Evolutionary conservation across 2,888 invertebrate species (phyloP), one percentile per base, ranked within the genome.

Genomic region (Phaonia tiefii): DNA sequence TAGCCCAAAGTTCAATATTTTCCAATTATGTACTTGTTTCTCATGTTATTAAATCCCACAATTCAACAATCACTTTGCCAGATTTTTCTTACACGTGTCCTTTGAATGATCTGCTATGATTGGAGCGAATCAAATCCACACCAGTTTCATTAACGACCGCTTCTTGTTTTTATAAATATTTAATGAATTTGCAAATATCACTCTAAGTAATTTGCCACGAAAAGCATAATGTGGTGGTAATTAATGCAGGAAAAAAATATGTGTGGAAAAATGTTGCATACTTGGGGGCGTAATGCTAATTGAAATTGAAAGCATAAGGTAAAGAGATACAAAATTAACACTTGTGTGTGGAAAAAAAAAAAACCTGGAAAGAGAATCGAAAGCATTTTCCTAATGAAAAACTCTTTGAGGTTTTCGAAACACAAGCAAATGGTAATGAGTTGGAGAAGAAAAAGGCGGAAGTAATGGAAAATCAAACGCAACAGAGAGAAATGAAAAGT

Each of bases 211-310:
- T 25, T 54, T 54, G 54, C 54, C 22, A 54, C 10, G 22, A 54
- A 54, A 13, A 25, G 54, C 25, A 22, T 44, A 31, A 31, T 44
- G 10, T 25, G 54, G 22, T 22, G 54, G 22, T 25, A 54, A 54
- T 54, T 54, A 54, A 54, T 54, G 13, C 54, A 13, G 25, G 22
- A 54, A 25, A 25, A 54, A 54, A 22, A 54, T 13, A 25, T 54
- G 54, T 51, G 25, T 22, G 11, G 13, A 2, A 25, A 54, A 31
- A 5, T 60, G 67, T 60, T 77, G 77, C 80, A 77, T 81, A 77
- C 67, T 71, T 80, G 58, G 54, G 25, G 54, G 80, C 71, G 37
- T 75, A 77, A n/a, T n/a, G n/a, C n/a, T n/a, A n/a, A 66, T 67
- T 77, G 66, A 60, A 60, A 71, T 58, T 58, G 65, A 70, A 60